Evolutionary conservation across 2,888 invertebrate genomes (phyloP).

Genomic region (Meta bourneti): DNA sequence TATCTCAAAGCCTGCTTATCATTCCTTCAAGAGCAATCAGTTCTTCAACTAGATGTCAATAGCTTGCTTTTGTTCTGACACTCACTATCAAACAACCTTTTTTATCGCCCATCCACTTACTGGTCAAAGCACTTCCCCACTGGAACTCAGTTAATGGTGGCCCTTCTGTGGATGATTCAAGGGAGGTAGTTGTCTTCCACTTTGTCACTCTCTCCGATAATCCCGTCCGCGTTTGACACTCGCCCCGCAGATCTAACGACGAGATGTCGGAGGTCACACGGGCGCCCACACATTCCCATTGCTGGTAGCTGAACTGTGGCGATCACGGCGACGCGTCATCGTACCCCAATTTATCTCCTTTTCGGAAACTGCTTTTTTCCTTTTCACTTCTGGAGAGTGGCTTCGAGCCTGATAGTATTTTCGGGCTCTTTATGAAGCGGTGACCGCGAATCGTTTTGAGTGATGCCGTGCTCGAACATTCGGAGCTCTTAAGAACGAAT

Average conservation of each 20-base stretch:
- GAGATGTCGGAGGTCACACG: slow-evolving; percentile 41
- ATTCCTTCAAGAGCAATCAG: background rate
- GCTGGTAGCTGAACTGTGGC: slow-evolving; percentile 42
- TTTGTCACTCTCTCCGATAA: slow-evolving; percentile 64
- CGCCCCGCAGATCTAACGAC: slow-evolving; percentile 15
- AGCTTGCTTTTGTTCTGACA: slow-evolving; percentile 13
- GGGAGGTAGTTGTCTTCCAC: slow-evolving; percentile 43
- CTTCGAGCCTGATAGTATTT: background rate
- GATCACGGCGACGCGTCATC: slow-evolving; percentile 34
- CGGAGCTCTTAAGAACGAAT: no score
- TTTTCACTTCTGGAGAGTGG: background rate
- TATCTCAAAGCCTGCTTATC: background rate
- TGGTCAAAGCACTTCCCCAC: slow-evolving; percentile 32
- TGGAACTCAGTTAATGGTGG: slow-evolving; percentile 31
- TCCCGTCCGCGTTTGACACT: slow-evolving; percentile 52
- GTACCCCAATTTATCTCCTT: background rate
- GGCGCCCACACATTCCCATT: slow-evolving; percentile 53
- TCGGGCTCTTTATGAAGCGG: background rate
- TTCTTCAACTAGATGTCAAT: slow-evolving; percentile 13
- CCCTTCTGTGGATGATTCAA: slow-evolving; percentile 45
- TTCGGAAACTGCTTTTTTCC: background rate
- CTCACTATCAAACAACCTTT: background rate
- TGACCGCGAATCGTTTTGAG: background rate
- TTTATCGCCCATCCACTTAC: slow-evolving; percentile 9
- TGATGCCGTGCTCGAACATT: background rate